Percentiles rank a stretch among this genome's conserved stretches.
Evolutionary conservation across 2,113 vertebrate species (phyloP).

Genomic region (Australoheros scitulus): DNA sequence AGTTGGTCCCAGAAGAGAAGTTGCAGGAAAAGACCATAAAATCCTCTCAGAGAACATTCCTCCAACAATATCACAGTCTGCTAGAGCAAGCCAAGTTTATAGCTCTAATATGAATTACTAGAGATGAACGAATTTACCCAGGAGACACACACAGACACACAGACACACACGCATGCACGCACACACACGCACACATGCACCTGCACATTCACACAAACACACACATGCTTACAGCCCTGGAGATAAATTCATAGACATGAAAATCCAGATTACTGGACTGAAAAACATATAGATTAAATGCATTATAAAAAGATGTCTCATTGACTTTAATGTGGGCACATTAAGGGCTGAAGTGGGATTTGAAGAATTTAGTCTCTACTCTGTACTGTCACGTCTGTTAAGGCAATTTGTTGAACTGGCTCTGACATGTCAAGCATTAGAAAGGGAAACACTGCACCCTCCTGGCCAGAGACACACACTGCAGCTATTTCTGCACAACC

Average conservation of each 20-base stretch:
- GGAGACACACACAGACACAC: not conserved
- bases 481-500: not conserved
- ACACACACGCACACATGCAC: not conserved
- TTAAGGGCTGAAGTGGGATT: not conserved
- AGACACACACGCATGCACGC: not conserved
- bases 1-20: conserved; percentile 56
- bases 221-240: not conserved
- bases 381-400: conserved; percentile 6
- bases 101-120: conserved; percentile 43
- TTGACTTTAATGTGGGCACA: conserved; percentile 29
- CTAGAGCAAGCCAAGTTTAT: conserved; percentile 53
- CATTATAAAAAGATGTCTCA: conserved; percentile 16
- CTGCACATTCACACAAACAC: not conserved
- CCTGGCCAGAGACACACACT: not conserved
- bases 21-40: conserved; percentile 67
- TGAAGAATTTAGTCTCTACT: not conserved
- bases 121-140: conserved; percentile 21
- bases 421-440: not conserved
- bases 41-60: conserved; percentile 55
- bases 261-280: conserved; percentile 29
- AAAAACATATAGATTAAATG: conserved; percentile 40
- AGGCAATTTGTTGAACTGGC: not conserved
- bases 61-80: conserved; percentile 63
- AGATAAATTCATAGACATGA: conserved; percentile 7
- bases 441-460: conserved; percentile 39